Base-by-base conservation (phyloP, 2,113 vertebrate genomes). In the Probosciger aterrimus region DNA sequence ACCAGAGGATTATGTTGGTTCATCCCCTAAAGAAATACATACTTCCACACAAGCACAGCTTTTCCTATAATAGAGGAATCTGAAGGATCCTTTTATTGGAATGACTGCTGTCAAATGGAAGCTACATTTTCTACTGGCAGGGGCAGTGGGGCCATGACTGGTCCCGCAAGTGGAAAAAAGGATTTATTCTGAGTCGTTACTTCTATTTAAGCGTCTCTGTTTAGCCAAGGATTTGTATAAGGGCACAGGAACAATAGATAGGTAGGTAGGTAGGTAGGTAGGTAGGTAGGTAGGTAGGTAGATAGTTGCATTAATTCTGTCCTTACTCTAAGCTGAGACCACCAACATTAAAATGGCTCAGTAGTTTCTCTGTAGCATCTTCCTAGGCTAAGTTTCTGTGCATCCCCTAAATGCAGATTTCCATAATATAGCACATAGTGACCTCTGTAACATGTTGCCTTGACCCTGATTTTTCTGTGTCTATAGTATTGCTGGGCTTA, bases 371-470 rank as follows among this genome's bases (percentile, higher is more conserved):
- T 92, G 23, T 41, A 53, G 22, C 65, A 53, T 88, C 74, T 82
- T 91, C 57, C 57, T 47, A 57, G 62, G 74, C 74, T 92, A 59
- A 39, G 18, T 69, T 95, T 90, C 78, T 88, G 44, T 18, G 12
- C 4, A 19, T 92, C 27, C 46, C 17, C 20, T 78, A 60, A 71
- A 67, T 20, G 15, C 35, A 83, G 22, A 24, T 96, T 95, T 92
- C 65, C 47, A 47, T 65, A 82, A 41, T 37, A n/a, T 8, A 81
- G 39, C 25, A 17, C 33, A 70, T 15, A 35, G 23, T 55, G 44
- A 81, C 92, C 60, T 79, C 70, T 96, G 90, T 80, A 94, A 33
- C 76, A 57, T 92, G 57, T 91, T 84, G 55, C 35, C 24, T 92
- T 94, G 86, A 86, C 77, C 77, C 44, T 76, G 37, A 60, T 78